Percentiles rank a stretch among this genome's conserved stretches.
phyloP scores from a whole-genome alignment of 2,888 invertebrate genomes.

The Melinaea menophilus region DNA sequence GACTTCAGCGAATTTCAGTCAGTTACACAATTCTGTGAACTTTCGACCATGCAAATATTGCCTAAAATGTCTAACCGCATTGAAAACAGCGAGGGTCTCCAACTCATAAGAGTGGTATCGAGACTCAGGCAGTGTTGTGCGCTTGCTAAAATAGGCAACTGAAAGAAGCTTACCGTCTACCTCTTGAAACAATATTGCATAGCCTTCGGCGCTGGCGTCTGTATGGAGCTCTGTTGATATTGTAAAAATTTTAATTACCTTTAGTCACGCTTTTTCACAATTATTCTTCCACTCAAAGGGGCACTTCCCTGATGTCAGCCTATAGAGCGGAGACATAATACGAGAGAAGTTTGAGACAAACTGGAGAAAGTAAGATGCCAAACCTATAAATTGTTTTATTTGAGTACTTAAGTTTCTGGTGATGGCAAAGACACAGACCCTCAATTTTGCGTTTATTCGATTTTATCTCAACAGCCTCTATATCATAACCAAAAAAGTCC shows the following conservation, averaged over 20 bases:
- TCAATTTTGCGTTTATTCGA: conserved; percentile 9
- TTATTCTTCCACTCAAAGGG: conserved; percentile 4
- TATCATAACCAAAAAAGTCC: too few relatives aligned
- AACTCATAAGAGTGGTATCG: too few relatives aligned
- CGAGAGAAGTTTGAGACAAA: too few relatives aligned
- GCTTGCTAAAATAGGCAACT: neutral
- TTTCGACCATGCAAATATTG: too few relatives aligned
- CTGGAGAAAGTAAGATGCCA: too few relatives aligned
- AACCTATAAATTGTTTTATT: too few relatives aligned
- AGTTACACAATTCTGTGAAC: conserved; percentile 20
- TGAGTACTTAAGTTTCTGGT: neutral
- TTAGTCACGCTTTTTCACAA: conserved; percentile 14
- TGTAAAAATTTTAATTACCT: conserved; percentile 21
- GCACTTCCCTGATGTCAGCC: conserved; percentile 1
- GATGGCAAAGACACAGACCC: conserved; percentile 17
- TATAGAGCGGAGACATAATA: neutral
- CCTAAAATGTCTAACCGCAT: too few relatives aligned
- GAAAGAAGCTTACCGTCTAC: conserved; percentile 9
- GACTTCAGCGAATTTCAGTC: conserved; percentile 10
- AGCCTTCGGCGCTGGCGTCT: conserved; percentile 33
- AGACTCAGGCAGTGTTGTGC: conserved; percentile 12
- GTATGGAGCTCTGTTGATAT: conserved; percentile 21
- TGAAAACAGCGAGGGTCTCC: too few relatives aligned
- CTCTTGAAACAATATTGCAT: conserved; percentile 16
- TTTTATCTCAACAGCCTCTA: too few relatives aligned